A percentile compares a stretch with the other conserved stretches of the same genome.
Evolutionary conservation across 2,797 vertebrate genomes (phyloP).

Genomic region (Siniperca obscura): DNA sequence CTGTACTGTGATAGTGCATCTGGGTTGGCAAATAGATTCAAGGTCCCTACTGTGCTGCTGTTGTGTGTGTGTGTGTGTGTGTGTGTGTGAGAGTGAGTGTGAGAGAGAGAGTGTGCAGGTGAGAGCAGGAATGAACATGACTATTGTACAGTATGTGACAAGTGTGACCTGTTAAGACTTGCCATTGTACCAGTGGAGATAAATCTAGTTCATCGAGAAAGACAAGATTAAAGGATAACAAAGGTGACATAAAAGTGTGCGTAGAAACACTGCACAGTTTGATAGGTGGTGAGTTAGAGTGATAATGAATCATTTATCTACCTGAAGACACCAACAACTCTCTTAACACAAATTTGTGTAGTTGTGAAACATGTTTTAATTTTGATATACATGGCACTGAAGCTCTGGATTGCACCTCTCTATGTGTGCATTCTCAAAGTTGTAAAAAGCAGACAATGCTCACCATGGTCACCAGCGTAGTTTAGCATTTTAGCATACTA

Average conservation of each 20-base stretch:
- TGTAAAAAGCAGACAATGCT: too few relatives aligned
- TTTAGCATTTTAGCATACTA: too few relatives aligned
- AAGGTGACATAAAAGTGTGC: background rate
- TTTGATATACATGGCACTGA: too few relatives aligned
- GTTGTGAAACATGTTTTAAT: too few relatives aligned
- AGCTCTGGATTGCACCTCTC: too few relatives aligned
- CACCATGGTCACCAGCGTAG: too few relatives aligned
- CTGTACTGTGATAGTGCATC: slow-evolving; percentile 67
- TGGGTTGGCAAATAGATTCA: slow-evolving; percentile 82
- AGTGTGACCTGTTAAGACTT: slow-evolving; percentile 21
- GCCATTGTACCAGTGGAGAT: background rate
- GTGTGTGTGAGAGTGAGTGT: background rate
- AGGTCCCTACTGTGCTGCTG: slow-evolving; percentile 70
- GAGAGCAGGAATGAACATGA: background rate
- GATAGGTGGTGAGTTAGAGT: background rate
- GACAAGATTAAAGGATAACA: background rate
- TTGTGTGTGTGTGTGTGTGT: slow-evolving; percentile 24
- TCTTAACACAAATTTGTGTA: too few relatives aligned
- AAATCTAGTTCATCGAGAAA: slow-evolving; percentile 31
- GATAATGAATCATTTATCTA: background rate
- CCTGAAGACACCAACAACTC: background rate
- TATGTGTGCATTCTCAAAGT: too few relatives aligned
- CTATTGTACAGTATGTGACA: background rate
- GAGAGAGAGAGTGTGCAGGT: background rate
- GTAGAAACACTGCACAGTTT: background rate